Percentiles rank a stretch among this genome's conserved stretches.
Conservation (phyloP, 92 coral and sea anemone species). For the Palythoa grandiflora region DNA sequence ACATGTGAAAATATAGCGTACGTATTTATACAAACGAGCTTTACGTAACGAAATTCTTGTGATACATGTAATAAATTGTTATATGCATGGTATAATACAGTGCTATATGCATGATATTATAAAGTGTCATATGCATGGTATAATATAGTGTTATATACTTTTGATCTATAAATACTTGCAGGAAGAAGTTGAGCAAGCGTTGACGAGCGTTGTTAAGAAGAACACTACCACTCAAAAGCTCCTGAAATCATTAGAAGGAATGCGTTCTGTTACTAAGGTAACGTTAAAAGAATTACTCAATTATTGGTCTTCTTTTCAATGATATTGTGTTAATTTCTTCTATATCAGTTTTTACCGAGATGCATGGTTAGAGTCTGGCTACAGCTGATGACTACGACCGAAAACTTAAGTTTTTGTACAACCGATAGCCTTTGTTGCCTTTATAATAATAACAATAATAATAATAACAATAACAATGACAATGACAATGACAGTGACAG, state of each 20-base stretch:
- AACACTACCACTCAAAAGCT: conserved; percentile 78
- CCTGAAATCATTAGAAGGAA: conserved; percentile 78
- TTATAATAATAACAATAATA: too few relatives aligned
- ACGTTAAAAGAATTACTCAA: neutral
- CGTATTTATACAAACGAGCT: too few relatives aligned
- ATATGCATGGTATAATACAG: neutral
- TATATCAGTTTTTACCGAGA: neutral
- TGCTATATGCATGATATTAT: neutral
- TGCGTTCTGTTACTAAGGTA: conserved; percentile 91
- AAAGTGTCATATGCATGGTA: neutral
- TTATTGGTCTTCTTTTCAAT: neutral
- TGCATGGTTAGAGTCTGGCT: too few relatives aligned
- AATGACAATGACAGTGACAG: too few relatives aligned
- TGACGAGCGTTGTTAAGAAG: conserved; percentile 70
- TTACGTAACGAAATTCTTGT: too few relatives aligned
- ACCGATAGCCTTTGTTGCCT: too few relatives aligned
- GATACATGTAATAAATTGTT: too few relatives aligned
- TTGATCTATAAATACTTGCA: conserved; percentile 3
- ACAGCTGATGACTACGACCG: too few relatives aligned
- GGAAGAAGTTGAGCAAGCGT: conserved; percentile 69
- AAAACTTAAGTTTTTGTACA: too few relatives aligned
- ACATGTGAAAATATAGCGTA: too few relatives aligned
- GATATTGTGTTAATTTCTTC: neutral
- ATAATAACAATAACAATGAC: too few relatives aligned
- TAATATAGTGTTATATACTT: neutral